Evolutionary conservation across 2,888 invertebrate species (phyloP).

Genomic region (Oscheius myriophilus): DNA sequence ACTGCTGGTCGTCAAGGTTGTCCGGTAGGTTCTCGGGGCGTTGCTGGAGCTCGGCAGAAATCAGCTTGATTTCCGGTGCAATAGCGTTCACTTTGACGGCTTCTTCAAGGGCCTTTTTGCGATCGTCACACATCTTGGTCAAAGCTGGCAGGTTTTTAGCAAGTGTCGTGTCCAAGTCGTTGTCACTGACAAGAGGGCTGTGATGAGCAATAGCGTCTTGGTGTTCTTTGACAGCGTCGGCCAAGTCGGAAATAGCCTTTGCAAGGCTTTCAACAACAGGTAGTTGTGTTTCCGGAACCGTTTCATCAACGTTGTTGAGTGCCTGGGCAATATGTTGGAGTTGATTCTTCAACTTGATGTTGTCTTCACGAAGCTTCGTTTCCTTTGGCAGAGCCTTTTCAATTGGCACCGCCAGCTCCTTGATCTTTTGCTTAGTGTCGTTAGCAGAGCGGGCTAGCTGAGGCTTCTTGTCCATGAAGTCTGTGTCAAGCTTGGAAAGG

Average conservation of each 20-base stretch:
- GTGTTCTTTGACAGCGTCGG: constrained; percentile 7
- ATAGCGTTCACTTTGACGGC: constrained; percentile 39
- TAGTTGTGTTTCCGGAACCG: constrained; percentile 16
- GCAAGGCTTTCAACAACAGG: constrained; percentile 18
- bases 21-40: constrained; percentile 34
- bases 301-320: neutral
- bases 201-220: constrained; percentile 9
- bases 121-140: constrained; percentile 29
- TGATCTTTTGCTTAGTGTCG: constrained; percentile 19
- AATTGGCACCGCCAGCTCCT: constrained; percentile 18
- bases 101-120: constrained; percentile 34
- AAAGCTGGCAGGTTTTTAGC: constrained; percentile 20
- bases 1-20: constrained; percentile 45
- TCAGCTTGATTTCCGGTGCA: constrained; percentile 43
- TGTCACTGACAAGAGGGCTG: constrained; percentile 21
- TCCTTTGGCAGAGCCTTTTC: constrained; percentile 17
- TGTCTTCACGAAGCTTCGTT: constrained; percentile 25
- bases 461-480: constrained; percentile 24
- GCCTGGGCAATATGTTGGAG: constrained; percentile 7
- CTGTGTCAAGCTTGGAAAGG: neutral
- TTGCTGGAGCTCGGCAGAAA: constrained; percentile 42
- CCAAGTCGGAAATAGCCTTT: neutral
- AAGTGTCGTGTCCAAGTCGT: constrained; percentile 27
- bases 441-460: constrained; percentile 21
- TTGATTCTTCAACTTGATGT: constrained; percentile 19